These are phyloP conservation scores for Contarinia nasturtii DNA, from an alignment of 1,140 invertebrate genomes.

Conservation along the genomic window DNA sequence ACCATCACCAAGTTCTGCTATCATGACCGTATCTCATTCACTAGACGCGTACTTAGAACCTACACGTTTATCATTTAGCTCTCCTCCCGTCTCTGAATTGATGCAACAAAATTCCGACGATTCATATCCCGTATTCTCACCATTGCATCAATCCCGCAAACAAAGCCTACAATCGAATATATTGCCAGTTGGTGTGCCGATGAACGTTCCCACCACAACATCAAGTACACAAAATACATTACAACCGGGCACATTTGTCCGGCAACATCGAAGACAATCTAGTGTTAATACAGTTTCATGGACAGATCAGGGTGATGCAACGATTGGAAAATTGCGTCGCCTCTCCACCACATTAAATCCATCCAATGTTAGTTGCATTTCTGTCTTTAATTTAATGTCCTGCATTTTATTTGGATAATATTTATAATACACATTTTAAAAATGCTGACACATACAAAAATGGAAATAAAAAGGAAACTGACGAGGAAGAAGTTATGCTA, in stretches of 20 bases:
- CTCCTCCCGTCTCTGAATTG: constrained; percentile 50
- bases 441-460: too few relatives aligned
- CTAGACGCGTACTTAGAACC: constrained; percentile 73
- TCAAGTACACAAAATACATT: constrained; percentile 4
- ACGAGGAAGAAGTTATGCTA: constrained; percentile 13
- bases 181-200: background rate
- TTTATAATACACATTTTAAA: too few relatives aligned
- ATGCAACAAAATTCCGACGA: constrained; percentile 46
- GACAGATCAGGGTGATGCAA: constrained; percentile 11
- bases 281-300: constrained; percentile 22
- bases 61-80: constrained; percentile 51
- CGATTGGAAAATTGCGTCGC: background rate
- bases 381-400: background rate
- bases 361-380: background rate
- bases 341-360: background rate
- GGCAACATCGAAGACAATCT: constrained; percentile 18
- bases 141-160: constrained; percentile 29
- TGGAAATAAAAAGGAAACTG: constrained; percentile 7
- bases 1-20: constrained; percentile 65
- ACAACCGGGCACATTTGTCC: constrained; percentile 1
- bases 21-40: constrained; percentile 46
- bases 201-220: constrained; percentile 9
- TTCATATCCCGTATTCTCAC: constrained; percentile 67
- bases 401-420: too few relatives aligned
- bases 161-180: background rate